Evolutionary conservation across 1,140 invertebrate genomes (phyloP).

Genomic region (Musca domestica): DNA sequence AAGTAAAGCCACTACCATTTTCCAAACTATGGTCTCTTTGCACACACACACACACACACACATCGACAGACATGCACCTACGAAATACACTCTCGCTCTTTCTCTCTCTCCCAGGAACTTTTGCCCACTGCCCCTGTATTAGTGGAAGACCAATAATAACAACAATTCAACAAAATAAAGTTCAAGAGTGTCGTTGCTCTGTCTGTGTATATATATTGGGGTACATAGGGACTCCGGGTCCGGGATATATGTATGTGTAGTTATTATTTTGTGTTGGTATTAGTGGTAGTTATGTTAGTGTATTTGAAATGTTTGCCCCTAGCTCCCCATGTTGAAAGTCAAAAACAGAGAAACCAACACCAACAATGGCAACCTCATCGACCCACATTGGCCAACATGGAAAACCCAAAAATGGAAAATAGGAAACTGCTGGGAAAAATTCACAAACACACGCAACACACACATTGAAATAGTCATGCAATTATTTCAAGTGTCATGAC

Average conservation of each 20-base stretch:
- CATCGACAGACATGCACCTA: not conserved
- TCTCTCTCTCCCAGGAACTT: not conserved
- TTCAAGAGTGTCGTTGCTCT: too few species aligned
- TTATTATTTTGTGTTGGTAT: too few species aligned
- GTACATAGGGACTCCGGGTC: too few species aligned
- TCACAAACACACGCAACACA: not conserved
- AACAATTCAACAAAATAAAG: too few species aligned
- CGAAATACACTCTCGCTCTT: not conserved
- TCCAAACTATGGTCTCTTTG: constrained; percentile 29
- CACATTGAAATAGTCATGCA: not conserved
- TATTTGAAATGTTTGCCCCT: too few species aligned
- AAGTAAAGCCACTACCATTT: constrained; percentile 31
- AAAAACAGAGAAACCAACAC: not conserved
- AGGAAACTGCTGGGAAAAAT: not conserved
- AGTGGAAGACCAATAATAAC: too few species aligned
- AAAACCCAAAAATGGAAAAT: not conserved
- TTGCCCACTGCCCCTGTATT: not conserved
- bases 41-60: constrained; percentile 8
- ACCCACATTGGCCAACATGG: constrained; percentile 17
- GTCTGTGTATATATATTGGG: too few species aligned
- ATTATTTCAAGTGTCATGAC: not conserved
- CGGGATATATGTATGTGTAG: too few species aligned
- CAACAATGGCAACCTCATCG: constrained; percentile 12
- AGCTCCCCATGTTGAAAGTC: too few species aligned
- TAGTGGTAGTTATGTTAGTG: too few species aligned